Conservation (phyloP, 2,113 vertebrate species). For the Alethe castanea region DNA sequence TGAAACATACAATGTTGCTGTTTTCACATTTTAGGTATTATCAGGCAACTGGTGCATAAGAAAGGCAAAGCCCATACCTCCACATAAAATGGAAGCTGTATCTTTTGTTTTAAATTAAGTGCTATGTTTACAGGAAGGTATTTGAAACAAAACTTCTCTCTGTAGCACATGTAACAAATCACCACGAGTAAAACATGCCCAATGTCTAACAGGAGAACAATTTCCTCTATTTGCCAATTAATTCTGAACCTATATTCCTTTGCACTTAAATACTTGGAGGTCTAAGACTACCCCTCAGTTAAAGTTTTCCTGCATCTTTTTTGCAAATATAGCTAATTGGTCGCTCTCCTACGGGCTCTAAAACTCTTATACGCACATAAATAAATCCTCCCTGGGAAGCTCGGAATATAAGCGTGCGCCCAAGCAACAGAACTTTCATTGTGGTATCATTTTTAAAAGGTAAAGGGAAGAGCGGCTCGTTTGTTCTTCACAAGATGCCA, state of each 20-base stretch:
- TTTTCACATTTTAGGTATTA: slow-evolving; percentile 20
- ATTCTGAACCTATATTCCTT: not conserved
- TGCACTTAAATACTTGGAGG: not conserved
- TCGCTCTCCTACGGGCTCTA: slow-evolving; percentile 1
- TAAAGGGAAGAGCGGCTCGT: slow-evolving; percentile 37
- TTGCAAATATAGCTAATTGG: slow-evolving; percentile 31
- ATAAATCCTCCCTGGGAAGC: slow-evolving; percentile 53
- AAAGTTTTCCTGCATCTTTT: slow-evolving; percentile 40
- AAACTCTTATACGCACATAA: slow-evolving; percentile 2
- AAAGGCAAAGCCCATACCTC: slow-evolving; percentile 31
- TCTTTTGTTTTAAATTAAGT: slow-evolving; percentile 55
- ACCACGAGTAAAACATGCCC: not conserved
- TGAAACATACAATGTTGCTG: not conserved
- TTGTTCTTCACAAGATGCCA: slow-evolving; percentile 16
- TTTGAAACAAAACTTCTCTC: slow-evolving; percentile 24
- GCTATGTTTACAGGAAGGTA: slow-evolving; percentile 43
- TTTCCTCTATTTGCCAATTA: not conserved
- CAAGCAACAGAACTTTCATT: slow-evolving; percentile 61
- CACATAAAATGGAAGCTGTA: slow-evolving; percentile 63
- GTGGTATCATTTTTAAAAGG: slow-evolving; percentile 39
- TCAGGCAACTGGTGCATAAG: not conserved
- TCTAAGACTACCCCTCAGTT: not conserved
- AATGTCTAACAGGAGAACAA: slow-evolving; percentile 8
- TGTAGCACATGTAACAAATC: not conserved
- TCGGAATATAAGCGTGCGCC: not conserved